Conservation (phyloP, 1,140 invertebrate species). For the Scaptomyza graminum region DNA sequence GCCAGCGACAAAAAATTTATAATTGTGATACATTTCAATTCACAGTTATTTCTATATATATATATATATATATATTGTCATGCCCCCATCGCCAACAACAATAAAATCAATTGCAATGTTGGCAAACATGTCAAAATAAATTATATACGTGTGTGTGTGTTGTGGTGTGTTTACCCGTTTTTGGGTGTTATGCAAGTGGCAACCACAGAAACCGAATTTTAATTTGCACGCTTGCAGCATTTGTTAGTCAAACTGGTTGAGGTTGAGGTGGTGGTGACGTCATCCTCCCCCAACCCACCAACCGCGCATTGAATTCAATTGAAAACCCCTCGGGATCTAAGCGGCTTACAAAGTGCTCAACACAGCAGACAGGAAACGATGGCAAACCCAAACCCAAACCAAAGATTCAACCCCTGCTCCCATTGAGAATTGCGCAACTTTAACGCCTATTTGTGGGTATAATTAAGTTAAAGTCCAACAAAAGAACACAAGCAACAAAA, state of each 20-base stretch:
- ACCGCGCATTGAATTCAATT: conserved; percentile 9
- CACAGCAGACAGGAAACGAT: conserved; percentile 31
- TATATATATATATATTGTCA: too few species aligned
- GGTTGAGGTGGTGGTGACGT: conserved; percentile 12
- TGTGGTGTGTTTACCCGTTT: conserved; percentile 42
- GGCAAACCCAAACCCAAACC: neutral
- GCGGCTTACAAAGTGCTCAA: conserved; percentile 72
- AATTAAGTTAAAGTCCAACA: conserved; percentile 81
- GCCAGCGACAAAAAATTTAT: conserved; percentile 31
- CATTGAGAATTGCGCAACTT: conserved; percentile 75
- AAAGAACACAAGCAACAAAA: conserved; percentile 54
- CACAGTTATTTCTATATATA: conserved; percentile 59
- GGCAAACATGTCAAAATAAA: conserved; percentile 84
- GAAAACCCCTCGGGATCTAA: conserved; percentile 62
- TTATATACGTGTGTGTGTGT: conserved; percentile 66
- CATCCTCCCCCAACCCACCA: neutral
- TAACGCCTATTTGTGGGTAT: conserved; percentile 83
- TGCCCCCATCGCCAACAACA: conserved; percentile 50
- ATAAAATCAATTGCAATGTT: conserved; percentile 84
- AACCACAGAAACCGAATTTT: conserved; percentile 83
- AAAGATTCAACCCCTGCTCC: neutral
- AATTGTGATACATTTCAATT: conserved; percentile 79
- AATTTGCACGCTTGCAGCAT: conserved; percentile 82
- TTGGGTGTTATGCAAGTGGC: conserved; percentile 77
- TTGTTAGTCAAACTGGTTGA: conserved; percentile 60